These are phyloP conservation scores for Salvelinus alpinus DNA, from an alignment of 2,113 vertebrate species.

Conservation along the genomic window DNA sequence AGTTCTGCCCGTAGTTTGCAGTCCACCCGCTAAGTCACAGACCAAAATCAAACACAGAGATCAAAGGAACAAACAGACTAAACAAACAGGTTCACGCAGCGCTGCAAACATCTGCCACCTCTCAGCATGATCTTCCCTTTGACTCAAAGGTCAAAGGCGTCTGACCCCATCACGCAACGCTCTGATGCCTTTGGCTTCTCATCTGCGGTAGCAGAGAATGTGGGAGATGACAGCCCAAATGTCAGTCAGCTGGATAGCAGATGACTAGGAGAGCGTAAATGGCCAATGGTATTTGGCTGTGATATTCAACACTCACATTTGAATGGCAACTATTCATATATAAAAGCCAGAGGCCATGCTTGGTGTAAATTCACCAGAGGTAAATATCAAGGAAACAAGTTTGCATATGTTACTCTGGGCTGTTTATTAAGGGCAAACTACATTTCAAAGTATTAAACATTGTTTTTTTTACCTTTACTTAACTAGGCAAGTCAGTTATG, in stretches of 20 bases:
- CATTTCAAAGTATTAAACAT: not conserved
- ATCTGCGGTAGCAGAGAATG: not conserved
- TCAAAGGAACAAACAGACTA: not conserved
- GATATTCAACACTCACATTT: not conserved
- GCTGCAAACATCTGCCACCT: not conserved
- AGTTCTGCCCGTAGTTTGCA: too few relatives aligned
- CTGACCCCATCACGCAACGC: not conserved
- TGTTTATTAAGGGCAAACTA: slow-evolving; percentile 2
- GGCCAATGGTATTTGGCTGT: not conserved
- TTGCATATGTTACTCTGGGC: not conserved
- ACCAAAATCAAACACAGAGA: not conserved
- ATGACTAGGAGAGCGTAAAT: not conserved
- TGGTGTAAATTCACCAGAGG: not conserved
- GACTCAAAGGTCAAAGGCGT: not conserved
- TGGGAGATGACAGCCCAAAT: not conserved
- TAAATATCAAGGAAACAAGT: slow-evolving; percentile 1
- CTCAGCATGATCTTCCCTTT: not conserved
- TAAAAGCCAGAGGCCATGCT: not conserved
- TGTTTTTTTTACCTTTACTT: too few relatives aligned
- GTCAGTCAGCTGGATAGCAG: not conserved
- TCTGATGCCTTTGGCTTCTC: not conserved
- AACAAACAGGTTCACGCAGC: not conserved
- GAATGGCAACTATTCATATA: not conserved
- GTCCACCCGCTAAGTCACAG: not conserved
- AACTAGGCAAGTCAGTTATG: too few relatives aligned